Evolutionary conservation across 2,797 vertebrate genomes (phyloP), one percentile per base, ranked within the genome.

Genomic region (Pangasius larnaudii): DNA sequence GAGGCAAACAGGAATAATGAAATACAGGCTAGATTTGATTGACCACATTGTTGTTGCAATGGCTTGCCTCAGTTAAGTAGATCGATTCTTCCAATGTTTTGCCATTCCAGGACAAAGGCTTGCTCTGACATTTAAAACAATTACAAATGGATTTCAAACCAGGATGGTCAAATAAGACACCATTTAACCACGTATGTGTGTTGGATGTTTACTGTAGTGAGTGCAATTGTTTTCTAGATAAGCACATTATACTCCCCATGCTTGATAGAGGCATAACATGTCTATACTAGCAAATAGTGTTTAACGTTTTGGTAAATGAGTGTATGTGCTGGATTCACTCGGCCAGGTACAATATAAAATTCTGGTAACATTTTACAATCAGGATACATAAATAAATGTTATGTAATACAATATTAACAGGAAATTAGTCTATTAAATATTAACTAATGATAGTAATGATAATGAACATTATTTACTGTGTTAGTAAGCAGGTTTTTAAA

Each of bases 21-120:
- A 53, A 78, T 92, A 92, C 58, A 59, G 78, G 30, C 36, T 82
- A 65, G 19, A 51, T 51, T 51, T 67, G 46, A 84, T 84, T 51
- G 65, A 53, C 30, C 63, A 71, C 71, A 27, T 39, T 69, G 33
- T 42, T 81, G 78, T 61, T 81, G 56, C 56, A 61, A 18, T 61
- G 13, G 36, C 56, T 61, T 81, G 78, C 53, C 16, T 81, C 78
- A 59, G 8, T 81, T 39, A 59, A 58, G 18, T 61, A 59, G 56
- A 81, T 61, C 56, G 42, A 42, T 61, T 42, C 58, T 82, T 59
- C 22, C 56, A 61, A 13, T 39, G 56, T 42, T 33, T 33, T 79
- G 7, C 75, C 39, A 39, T 39, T 39, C 39, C 39, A 39, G 39
- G 39, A 39, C 1, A 75, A 79, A 53, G 3, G 22, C 7, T 53